Evolutionary conservation across 2,888 invertebrate species (phyloP), one percentile per base, ranked within the genome.

Genomic region (Drosophila subsilvestris): DNA sequence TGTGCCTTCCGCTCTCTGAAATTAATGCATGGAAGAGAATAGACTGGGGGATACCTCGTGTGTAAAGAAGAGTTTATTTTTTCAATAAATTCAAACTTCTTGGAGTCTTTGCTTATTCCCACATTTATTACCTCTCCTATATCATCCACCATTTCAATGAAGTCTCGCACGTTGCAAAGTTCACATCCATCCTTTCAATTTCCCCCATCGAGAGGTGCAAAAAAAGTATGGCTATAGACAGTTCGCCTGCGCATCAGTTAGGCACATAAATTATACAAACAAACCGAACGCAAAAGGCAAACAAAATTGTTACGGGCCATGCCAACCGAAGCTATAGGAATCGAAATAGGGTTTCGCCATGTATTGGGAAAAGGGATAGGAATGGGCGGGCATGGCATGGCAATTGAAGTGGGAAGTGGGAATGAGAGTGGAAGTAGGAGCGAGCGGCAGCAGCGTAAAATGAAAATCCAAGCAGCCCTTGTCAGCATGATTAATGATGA

Each of bases 401-500:
- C n/a, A n/a, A n/a, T n/a, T n/a, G 55, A 37, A 55, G 51, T 62
- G 55, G 51, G 57, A 44, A 69, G 63, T 63, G 63, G 63, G 44
- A 47, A 51, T 51, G 27, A 37, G 54, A 43, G 27, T 42, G 14
- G 61, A 29, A 48, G 29, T 48, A 20, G 48, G 53, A 51, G 45
- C 29, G 53, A 50, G 45, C 47, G 66, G 68, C 69, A 72, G 63
- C 63, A 29, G 55, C 74, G 66, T 62, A 82, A 79, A 84, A 85
- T 84, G 85, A 83, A 85, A 83, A 84, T 84, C 85, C 76, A 47
- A 53, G 73, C 72, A 60, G 74, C 82, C 85, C 85, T 85, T 85
- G 86, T 86, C 86, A 82, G 80, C 78, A 86, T 86, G 85, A 86
- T 86, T 86, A 86, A 86, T 86, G 85, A 86, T 86, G 85, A 79